Base-by-base conservation (phyloP, 2,113 vertebrate genomes). In the Amphiprion percula region DNA sequence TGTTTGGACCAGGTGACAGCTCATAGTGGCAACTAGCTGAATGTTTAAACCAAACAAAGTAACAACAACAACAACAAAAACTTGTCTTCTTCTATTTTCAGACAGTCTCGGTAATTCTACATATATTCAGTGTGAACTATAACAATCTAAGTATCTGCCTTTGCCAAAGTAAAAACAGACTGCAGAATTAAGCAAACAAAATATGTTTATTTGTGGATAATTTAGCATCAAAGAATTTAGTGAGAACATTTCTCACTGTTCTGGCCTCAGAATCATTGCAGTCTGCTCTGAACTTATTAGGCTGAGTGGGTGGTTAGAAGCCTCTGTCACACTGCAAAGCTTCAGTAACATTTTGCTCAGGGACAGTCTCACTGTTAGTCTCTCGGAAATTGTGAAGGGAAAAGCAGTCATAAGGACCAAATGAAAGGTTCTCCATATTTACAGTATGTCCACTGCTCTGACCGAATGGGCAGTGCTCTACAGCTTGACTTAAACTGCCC, bases 261-360 rank as follows among this genome's bases (percentile, higher is more conserved):
- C 54, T 55, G 53, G 53, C 23, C 26, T 60, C 58, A 60, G 58
- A 37, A 4, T n/a, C 9, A 21, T 21, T 37, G 30, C 56, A 59
- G 28, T 59, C 30, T 19, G 58, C 37, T 60, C 17, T 60, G 58
- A 37, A 60, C 17, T 60, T 60, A 37, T 37, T 37, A 39, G 33
- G 58, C 19, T 37, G 56, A 59, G 56, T 59, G 30, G 58, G 58
- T n/a, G 30, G 58, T 37, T 60, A 19, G 17, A 60, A 60, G 30
- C 9, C 33, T n/a, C 30, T 60, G 30, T 60, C 19, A 39, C n/a
- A 37, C 19, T 39, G 58, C 58, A 60, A 39, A 37, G 52, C n/a
- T 23, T 6, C n/a, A 21, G 52, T 53, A 23, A 53, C 52, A 53
- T 53, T 53, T 53, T 53, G 52, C 52, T 53, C 52, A 21, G 21